Base-by-base conservation (phyloP, 2,113 vertebrate genomes). In the Peromyscus maniculatus region DNA sequence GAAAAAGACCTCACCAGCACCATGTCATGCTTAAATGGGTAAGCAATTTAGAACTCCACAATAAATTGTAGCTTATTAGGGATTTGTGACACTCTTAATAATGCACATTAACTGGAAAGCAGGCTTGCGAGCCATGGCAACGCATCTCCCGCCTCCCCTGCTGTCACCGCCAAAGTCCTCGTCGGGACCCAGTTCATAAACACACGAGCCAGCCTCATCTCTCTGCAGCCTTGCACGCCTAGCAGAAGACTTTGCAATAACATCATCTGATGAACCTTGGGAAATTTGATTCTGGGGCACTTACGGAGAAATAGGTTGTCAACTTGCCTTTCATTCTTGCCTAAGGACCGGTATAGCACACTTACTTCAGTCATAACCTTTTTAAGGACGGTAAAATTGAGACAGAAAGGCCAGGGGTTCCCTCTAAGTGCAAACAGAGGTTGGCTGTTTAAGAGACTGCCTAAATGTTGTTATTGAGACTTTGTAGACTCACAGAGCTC, bases 301-400 rank as follows among this genome's bases (percentile, higher is more conserved):
- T 86, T 36, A 26, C 19, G 12, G 4, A 89, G 62, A 83, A 91
- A 87, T 46, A 84, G 33, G 75, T 39, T 33, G 66, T 16, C 24
- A 84, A 87, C 71, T 62, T 28, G 39, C 91, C 72, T 93, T 91
- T 71, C 39, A 11, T 62, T 69, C 87, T 69, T 94, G 93, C 95
- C 87, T 79, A 21, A 90, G 78, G 90, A 97, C 69, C 24, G 0
- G 39, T 87, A n/a, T 3, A 83, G 64, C 39, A 31, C 43, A 4
- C 83, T 84, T 3, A 87, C 39, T 74, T 13, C 36, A 33, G 75
- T 57, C 3, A 17, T 87, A 69, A 97, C 31, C 46, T 94, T 78
- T 79, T 74, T 59, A 94, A 83, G 64, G 74, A 79, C 66, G 83
- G 83, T 43, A 64, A 69, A 49, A 78, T 74, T 55, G 77, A 97